These are phyloP conservation scores for Hylyphantes graminicola DNA, from an alignment of 1,140 invertebrate species.

Conservation along the genomic window DNA sequence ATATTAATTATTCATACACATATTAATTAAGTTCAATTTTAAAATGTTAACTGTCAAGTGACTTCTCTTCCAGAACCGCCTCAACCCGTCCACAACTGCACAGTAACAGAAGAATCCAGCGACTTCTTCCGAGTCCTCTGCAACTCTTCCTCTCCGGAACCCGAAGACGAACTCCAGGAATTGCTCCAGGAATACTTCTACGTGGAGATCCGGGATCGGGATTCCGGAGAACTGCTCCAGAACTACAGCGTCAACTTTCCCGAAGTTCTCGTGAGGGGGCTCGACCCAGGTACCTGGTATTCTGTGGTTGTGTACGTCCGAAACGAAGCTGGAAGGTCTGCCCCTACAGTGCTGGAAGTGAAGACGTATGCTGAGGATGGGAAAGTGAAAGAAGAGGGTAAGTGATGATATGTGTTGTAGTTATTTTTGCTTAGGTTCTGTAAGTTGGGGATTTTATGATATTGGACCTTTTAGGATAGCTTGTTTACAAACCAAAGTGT, in stretches of 20 bases:
- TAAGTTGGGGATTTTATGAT: no score
- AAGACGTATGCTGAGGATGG: background rate
- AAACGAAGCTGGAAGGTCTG: slow-evolving; percentile 26
- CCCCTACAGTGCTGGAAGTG: background rate
- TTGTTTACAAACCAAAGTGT: no score
- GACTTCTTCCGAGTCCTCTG: slow-evolving; percentile 10
- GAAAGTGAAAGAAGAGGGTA: background rate
- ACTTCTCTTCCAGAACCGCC: slow-evolving; percentile 34
- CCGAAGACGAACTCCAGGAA: background rate
- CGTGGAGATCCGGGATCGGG: background rate
- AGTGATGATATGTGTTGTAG: no score
- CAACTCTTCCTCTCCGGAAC: slow-evolving; percentile 1
- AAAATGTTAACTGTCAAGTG: background rate
- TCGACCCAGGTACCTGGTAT: background rate
- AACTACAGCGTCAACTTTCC: slow-evolving; percentile 12
- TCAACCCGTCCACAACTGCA: slow-evolving; percentile 2
- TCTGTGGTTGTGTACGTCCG: background rate
- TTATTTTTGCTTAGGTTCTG: no score
- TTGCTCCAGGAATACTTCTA: slow-evolving; percentile 16
- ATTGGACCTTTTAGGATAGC: no score
- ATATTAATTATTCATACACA: no score
- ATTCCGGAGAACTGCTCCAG: background rate
- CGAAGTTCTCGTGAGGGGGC: slow-evolving; percentile 3
- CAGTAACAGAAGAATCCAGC: background rate
- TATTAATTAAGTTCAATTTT: no score